These are phyloP conservation scores for Zaprionus obscuricornis DNA, from an alignment of 2,888 invertebrate species.

Conservation along the genomic window DNA sequence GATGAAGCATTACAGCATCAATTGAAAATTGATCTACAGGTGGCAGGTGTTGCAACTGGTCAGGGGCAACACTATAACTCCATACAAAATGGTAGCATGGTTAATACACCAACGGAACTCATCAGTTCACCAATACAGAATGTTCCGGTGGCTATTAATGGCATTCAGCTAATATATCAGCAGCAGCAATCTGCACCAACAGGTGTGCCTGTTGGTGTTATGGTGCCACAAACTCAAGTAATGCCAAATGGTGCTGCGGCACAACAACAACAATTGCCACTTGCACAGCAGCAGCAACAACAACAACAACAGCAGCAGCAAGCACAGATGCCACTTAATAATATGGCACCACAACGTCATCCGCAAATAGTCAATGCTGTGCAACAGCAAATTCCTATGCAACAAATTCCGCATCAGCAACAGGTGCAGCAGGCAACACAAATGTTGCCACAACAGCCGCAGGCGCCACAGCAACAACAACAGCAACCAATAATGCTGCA, in stretches of 20 bases:
- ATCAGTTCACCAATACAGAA: constrained; percentile 63
- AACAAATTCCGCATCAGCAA: constrained; percentile 31
- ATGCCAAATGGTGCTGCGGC: constrained; percentile 41
- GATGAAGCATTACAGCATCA: constrained; percentile 51
- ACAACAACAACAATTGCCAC: constrained; percentile 37
- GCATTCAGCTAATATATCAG: constrained; percentile 68
- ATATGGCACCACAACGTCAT: constrained; percentile 44
- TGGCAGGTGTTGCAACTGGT: constrained; percentile 39
- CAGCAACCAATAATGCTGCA: constrained; percentile 51
- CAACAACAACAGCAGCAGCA: constrained; percentile 21
- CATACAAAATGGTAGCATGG: constrained; percentile 59
- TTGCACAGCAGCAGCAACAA: too few relatives aligned
- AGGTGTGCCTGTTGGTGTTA: constrained; percentile 21
- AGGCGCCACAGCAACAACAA: constrained; percentile 34
- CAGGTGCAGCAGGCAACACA: constrained; percentile 34
- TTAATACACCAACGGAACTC: constrained; percentile 76
- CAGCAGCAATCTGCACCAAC: constrained; percentile 41
- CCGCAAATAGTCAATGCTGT: constrained; percentile 50
- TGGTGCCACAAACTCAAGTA: constrained; percentile 48
- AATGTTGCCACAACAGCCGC: constrained; percentile 36
- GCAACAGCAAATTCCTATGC: constrained; percentile 38
- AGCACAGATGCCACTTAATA: constrained; percentile 45
- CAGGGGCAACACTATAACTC: constrained; percentile 36
- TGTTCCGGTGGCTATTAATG: constrained; percentile 63
- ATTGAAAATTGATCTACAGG: constrained; percentile 66